Evolutionary conservation across 1,140 invertebrate species (phyloP).

Genomic region (Pemphigus obesinymphae): DNA sequence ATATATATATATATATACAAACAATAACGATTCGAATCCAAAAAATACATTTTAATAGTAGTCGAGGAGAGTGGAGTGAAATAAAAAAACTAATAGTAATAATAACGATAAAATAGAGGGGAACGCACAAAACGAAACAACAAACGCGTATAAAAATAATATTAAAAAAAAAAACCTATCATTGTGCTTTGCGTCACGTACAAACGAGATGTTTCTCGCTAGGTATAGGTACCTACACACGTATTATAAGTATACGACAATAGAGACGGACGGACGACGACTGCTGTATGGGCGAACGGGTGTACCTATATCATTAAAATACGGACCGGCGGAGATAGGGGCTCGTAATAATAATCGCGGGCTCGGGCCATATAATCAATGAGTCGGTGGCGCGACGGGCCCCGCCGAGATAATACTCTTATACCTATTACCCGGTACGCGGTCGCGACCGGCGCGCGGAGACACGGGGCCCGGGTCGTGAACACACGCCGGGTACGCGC

Average conservation of each 20-base stretch:
- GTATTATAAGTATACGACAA: not conserved
- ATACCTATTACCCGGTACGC: no score
- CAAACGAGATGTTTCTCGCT: not conserved
- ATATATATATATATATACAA: not conserved
- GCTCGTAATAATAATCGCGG: constrained; percentile 6
- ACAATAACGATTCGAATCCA: not conserved
- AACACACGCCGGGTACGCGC: not conserved
- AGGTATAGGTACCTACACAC: no score
- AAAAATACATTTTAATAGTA: constrained; percentile 29
- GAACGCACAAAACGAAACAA: not conserved
- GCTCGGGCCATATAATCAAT: not conserved
- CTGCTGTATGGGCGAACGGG: not conserved
- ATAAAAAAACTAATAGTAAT: not conserved
- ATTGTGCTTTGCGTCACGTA: not conserved
- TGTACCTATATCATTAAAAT: not conserved
- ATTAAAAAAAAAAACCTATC: not conserved
- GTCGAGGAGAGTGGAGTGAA: not conserved
- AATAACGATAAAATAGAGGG: not conserved
- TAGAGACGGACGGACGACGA: not conserved
- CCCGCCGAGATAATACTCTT: not conserved
- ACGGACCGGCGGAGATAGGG: not conserved
- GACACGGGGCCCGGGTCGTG: no score
- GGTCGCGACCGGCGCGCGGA: no score
- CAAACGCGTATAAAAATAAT: not conserved
- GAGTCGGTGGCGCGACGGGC: not conserved